These are phyloP conservation scores for Microdon myrmicae DNA, from an alignment of 2,888 invertebrate genomes.

Conservation along the genomic window DNA sequence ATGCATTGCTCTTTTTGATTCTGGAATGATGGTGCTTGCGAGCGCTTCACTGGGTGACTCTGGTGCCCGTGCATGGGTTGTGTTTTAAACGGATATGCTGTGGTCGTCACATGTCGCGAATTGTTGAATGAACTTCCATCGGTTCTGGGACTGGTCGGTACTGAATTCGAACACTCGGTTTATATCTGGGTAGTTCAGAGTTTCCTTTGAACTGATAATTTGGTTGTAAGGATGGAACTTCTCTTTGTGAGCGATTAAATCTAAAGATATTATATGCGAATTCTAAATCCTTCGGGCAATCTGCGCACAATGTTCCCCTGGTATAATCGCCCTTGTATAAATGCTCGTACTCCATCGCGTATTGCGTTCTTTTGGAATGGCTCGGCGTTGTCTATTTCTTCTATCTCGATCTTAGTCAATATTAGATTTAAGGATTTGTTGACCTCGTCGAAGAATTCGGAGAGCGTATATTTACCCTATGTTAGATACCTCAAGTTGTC, in stretches of 20 bases:
- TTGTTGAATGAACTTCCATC: constrained; percentile 26
- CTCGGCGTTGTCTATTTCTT: too few species aligned
- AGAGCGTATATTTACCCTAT: constrained; percentile 1
- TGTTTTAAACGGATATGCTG: constrained; percentile 16
- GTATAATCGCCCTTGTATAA: too few species aligned
- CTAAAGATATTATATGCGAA: too few species aligned
- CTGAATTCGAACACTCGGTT: too few species aligned
- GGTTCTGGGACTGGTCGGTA: constrained; percentile 2
- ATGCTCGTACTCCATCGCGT: too few species aligned
- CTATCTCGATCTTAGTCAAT: constrained; percentile 1
- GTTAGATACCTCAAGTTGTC: not conserved
- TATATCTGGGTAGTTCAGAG: too few species aligned
- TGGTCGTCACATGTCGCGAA: constrained; percentile 41
- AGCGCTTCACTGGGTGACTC: constrained; percentile 54
- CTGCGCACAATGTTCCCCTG: too few species aligned
- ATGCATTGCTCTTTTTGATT: constrained; percentile 27
- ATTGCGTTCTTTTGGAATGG: too few species aligned
- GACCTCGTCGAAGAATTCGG: not conserved
- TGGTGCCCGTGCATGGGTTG: constrained; percentile 48
- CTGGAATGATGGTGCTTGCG: constrained; percentile 44
- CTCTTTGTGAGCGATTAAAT: too few species aligned
- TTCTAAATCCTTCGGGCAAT: too few species aligned
- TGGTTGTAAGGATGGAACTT: too few species aligned
- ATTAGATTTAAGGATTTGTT: constrained; percentile 2
- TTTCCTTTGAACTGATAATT: too few species aligned